phyloP scores from a whole-genome alignment of 2,797 vertebrate species.

The Poecile montanus region DNA sequence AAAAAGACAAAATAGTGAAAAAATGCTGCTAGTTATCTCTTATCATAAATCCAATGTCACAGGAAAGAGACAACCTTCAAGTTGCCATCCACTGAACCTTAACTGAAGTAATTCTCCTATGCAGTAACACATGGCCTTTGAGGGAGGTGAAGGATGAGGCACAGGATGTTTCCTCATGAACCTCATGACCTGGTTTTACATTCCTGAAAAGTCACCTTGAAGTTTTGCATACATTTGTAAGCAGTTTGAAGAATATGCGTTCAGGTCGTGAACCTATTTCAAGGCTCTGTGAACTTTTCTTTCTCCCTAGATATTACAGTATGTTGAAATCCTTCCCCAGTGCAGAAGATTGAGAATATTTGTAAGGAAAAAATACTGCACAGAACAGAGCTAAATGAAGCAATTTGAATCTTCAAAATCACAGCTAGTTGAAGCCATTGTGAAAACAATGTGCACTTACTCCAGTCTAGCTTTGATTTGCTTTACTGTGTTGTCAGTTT shows the following conservation, averaged over 20 bases:
- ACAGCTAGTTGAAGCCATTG: not conserved
- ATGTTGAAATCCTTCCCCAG: not conserved
- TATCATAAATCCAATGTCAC: not conserved
- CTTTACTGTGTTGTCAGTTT: not conserved
- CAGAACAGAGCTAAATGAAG: not conserved
- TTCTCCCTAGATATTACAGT: not conserved
- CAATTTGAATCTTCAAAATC: not conserved
- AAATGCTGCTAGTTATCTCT: not conserved
- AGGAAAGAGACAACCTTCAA: not conserved
- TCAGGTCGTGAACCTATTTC: not conserved
- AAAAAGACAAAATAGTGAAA: not conserved
- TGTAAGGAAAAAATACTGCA: not conserved
- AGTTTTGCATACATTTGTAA: not conserved
- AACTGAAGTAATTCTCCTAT: not conserved
- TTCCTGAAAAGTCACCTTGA: not conserved
- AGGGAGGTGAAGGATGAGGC: not conserved
- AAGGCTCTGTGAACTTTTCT: not conserved
- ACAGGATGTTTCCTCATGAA: not conserved
- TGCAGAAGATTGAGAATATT: not conserved
- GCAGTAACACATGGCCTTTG: not conserved
- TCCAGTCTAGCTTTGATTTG: not conserved
- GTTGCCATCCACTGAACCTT: not conserved
- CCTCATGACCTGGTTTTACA: rapidly evolving
- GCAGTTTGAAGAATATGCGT: not conserved
- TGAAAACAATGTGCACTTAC: not conserved